Evolutionary conservation across 1,140 invertebrate species (phyloP), one percentile per base, ranked within the genome.

Genomic region (Stenopsyche tienmushanensis): DNA sequence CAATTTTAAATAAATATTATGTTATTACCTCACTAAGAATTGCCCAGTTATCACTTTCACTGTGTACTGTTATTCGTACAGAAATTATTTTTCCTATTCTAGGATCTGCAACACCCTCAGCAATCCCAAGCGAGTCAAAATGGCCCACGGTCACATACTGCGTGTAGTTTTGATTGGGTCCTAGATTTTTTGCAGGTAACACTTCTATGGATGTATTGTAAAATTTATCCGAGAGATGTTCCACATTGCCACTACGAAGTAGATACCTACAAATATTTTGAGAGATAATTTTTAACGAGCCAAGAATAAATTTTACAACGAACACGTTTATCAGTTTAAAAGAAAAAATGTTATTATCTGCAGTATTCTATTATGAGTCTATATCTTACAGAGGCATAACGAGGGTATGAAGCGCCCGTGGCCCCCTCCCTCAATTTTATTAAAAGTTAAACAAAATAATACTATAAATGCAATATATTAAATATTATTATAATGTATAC

Each of bases 141-240:
- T 84, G 82, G 45, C 89, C 90, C 53, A 93, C 82, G 50, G 88
- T 78, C 52, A 89, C 74, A 75, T 85, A 93, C 52, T 83, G 82
- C 9, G 88, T 90, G 21, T 82, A 77, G 73, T 89, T 86, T 65
- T 57, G 42, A 41, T 64, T 55, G 21, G 53, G 10, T 3, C 75
- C 75, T n/a, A 79, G 77, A 71, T 79, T 76, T 72, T 71, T 73
- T 52, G 84, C 78, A 2, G 89, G 86, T 45, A 91, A 76, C 10
- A 95, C 84, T 83, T 97, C 93, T 18, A 97, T 84, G 0, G 90
- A 90, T 1, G 94, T 93, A 72, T 97, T 93, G 72, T 91, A 90
- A 74, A 97, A 92, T 70, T 90, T 89, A 79, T 98, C 96, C 8
- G 88, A 91, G 0, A 90, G 89, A 82, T 97, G 94, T 72, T 97